Percentiles rank a stretch among this genome's conserved stretches.
These are phyloP conservation scores for Drosophila pandora DNA, from an alignment of 1,140 invertebrate genomes.

Conservation along the genomic window DNA sequence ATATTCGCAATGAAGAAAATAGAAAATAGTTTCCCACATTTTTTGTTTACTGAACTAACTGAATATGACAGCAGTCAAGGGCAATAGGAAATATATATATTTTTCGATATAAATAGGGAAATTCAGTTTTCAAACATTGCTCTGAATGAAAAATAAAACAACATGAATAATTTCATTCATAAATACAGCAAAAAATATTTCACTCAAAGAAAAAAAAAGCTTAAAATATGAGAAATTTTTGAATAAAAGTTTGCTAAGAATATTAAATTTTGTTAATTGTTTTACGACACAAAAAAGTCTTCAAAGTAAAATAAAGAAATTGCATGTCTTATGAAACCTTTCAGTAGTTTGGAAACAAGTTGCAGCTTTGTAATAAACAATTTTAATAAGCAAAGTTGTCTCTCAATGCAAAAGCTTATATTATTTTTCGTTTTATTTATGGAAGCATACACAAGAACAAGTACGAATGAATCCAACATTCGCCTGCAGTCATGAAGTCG, in stretches of 20 bases:
- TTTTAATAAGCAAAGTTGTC: constrained; percentile 45
- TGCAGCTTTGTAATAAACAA: constrained; percentile 15
- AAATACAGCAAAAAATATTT: too few species aligned
- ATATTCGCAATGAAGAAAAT: constrained; percentile 16
- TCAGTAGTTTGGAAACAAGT: constrained; percentile 6
- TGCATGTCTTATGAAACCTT: constrained; percentile 6
- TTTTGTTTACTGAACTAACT: constrained; percentile 41
- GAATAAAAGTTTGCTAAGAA: background rate
- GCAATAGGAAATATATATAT: constrained; percentile 8
- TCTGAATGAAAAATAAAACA: background rate
- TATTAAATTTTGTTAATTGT: background rate
- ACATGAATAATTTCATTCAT: background rate
- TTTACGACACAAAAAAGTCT: background rate
- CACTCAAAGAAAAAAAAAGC: background rate
- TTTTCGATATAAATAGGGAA: background rate
- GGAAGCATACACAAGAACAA: constrained; percentile 15
- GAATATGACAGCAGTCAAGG: constrained; percentile 31
- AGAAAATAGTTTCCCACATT: constrained; percentile 12
- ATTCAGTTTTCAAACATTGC: background rate
- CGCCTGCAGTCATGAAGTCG: constrained; percentile 14
- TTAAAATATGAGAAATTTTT: background rate
- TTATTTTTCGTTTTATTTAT: constrained; percentile 17
- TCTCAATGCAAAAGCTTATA: constrained; percentile 23
- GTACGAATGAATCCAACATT: constrained; percentile 1
- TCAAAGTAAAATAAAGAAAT: background rate